A percentile compares a stretch with the other conserved stretches of the same genome.
phyloP scores from a whole-genome alignment of 2,888 invertebrate genomes.

The Sicus ferrugineus region DNA sequence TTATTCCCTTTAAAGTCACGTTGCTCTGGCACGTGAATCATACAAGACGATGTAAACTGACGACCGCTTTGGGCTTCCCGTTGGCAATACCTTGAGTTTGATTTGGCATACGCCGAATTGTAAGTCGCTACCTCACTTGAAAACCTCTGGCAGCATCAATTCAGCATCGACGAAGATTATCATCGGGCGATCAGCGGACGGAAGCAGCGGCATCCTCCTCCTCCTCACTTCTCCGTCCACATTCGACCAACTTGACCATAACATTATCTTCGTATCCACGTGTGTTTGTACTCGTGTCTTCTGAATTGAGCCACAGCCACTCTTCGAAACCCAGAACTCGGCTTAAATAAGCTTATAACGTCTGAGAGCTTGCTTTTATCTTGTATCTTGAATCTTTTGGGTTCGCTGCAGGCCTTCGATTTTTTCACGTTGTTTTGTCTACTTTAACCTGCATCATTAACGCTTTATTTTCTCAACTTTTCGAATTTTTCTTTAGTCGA shows the following conservation, averaged over 20 bases:
- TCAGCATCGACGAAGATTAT: too few relatives aligned
- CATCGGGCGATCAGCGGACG: too few relatives aligned
- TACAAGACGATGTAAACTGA: too few relatives aligned
- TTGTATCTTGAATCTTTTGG: constrained; percentile 10
- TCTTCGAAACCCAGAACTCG: not conserved
- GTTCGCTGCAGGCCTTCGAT: constrained; percentile 3
- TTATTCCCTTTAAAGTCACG: too few relatives aligned
- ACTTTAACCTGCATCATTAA: constrained; percentile 27
- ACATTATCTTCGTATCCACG: too few relatives aligned
- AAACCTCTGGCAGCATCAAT: not conserved
- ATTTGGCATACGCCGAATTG: not conserved
- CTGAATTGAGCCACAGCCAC: not conserved
- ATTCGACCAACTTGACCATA: too few relatives aligned
- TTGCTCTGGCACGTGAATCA: too few relatives aligned
- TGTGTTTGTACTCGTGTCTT: not conserved
- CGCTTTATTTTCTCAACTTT: constrained; percentile 26
- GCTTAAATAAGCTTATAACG: not conserved
- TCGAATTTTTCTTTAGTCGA: constrained; percentile 10
- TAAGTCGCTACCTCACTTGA: not conserved
- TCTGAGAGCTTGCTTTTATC: not conserved
- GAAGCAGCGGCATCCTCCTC: not conserved
- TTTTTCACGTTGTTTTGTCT: not conserved
- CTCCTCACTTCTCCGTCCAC: not conserved
- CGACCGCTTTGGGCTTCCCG: too few relatives aligned
- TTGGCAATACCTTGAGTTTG: too few relatives aligned